Conservation (phyloP, 37 sponge, comb jelly and placozoan genomes). For the Haliclona indistincta region DNA sequence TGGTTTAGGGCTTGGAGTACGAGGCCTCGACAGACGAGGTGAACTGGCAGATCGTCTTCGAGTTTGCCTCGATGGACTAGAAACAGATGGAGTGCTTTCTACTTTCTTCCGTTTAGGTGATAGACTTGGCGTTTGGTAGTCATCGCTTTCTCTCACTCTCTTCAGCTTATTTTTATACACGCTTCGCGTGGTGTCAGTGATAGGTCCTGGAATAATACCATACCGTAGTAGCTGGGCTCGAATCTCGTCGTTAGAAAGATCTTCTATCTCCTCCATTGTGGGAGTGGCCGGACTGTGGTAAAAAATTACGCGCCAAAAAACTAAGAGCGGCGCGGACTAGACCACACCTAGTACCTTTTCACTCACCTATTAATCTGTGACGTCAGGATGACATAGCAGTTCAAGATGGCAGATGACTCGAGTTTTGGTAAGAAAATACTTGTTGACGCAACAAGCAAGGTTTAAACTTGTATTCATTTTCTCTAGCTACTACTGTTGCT, state of each 20-base stretch:
- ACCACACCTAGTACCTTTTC: no score
- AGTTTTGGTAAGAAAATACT: no score
- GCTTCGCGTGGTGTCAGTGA: constrained; percentile 70
- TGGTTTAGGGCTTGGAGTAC: background rate
- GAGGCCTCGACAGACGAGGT: background rate
- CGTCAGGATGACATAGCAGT: no score
- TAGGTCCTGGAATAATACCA: constrained; percentile 80
- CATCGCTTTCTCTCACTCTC: background rate
- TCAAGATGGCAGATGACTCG: no score
- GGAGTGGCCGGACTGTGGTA: background rate
- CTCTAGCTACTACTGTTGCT: no score
- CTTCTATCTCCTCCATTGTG: background rate
- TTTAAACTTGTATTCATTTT: no score
- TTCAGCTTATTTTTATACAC: constrained; percentile 61
- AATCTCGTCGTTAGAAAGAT: constrained; percentile 58
- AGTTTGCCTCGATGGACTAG: background rate
- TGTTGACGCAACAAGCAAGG: no score
- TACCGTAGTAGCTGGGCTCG: constrained; percentile 27
- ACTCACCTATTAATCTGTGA: no score
- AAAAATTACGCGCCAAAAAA: no score
- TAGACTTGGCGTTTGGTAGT: background rate
- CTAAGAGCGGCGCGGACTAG: no score
- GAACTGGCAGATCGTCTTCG: background rate
- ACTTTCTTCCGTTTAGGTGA: background rate
- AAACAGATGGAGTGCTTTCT: background rate